These are phyloP conservation scores for Aeoliscus strigatus DNA, from an alignment of 2,797 vertebrate genomes.

Conservation along the genomic window DNA sequence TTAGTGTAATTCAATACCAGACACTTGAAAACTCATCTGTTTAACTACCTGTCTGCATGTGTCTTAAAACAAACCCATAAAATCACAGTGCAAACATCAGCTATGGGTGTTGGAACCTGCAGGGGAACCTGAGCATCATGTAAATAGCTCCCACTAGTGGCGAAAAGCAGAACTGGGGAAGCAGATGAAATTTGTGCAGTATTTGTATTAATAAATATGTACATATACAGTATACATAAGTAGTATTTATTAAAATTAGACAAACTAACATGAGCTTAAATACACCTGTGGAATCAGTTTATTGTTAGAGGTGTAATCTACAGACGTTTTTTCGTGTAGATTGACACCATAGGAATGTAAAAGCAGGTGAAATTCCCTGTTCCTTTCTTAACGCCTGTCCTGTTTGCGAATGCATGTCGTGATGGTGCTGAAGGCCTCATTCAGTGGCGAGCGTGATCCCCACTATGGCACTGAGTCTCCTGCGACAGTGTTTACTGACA, in stretches of 20 bases:
- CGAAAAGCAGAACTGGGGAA: conserved; percentile 15
- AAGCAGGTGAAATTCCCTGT: conserved; percentile 26
- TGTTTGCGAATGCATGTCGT: conserved; percentile 31
- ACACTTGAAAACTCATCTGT: conserved; percentile 49
- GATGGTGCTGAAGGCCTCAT: conserved; percentile 38
- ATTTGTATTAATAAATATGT: not conserved
- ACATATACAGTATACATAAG: too few relatives aligned
- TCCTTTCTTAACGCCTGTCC: conserved; percentile 9
- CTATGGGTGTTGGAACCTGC: conserved; percentile 24
- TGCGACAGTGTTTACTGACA: conserved; percentile 70
- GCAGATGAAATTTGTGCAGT: not conserved
- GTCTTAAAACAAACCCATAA: conserved; percentile 67
- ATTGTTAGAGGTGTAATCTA: too few relatives aligned
- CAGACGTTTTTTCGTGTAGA: too few relatives aligned
- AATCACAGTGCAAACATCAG: conserved; percentile 63
- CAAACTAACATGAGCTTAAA: not conserved
- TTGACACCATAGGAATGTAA: conserved; percentile 7
- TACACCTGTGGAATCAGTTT: rapidly evolving
- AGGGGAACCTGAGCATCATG: conserved; percentile 21
- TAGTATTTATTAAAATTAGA: too few relatives aligned
- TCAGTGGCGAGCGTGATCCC: conserved; percentile 42
- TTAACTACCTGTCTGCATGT: conserved; percentile 56
- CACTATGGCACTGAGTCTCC: conserved; percentile 52
- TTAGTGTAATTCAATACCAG: conserved; percentile 46
- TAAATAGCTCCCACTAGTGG: conserved; percentile 73